Evolutionary conservation across 2,797 vertebrate genomes (phyloP), one percentile per base, ranked within the genome.

Genomic region (Streptopelia turtur): DNA sequence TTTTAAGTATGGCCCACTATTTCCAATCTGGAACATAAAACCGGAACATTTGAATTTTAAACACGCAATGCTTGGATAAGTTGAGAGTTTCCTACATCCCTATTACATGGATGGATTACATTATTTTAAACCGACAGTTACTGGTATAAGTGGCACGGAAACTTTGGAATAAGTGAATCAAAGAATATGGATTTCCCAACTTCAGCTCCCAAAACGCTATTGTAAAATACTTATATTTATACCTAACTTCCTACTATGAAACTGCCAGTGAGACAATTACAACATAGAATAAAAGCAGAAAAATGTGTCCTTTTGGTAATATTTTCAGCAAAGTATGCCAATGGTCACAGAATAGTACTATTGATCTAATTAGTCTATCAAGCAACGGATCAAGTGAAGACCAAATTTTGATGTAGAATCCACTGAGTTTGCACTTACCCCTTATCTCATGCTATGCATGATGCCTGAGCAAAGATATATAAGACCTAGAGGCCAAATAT

Each of bases 151-250:
- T 56, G 77, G n/a, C 37, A 50, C 15, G 31, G 45, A 93, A 74
- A 83, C 77, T 70, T 85, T 85, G 49, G 35, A 94, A 75, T 28
- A 93, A 64, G 78, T 71, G 24, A 76, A 61, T 76, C 65, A 76
- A 84, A 76, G 57, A 85, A 85, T 64, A 91, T 28, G 25, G 33
- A 75, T 83, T 94, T 92, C n/a, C 77, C 68, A 87, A 68, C 31
- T 85, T 92, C 37, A 77, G 23, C 23, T 93, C 49, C 31, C 35
- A 64, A 74, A 89, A 85, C 43, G 55, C 27, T 39, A 52, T n/a
- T 87, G 77, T 39, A 78, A 88, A 78, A 30, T 59, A 50, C 30
- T 49, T 90, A 27, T 59, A 87, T 95, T 93, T 56, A 77, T 69
- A 64, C 23, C 7, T 41, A 64, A 61, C 21, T 72, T 69, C 15